Percentiles rank a stretch among this genome's conserved stretches.
These are phyloP conservation scores for Raja brachyura DNA, from an alignment of 2,113 vertebrate genomes.

Conservation along the genomic window DNA sequence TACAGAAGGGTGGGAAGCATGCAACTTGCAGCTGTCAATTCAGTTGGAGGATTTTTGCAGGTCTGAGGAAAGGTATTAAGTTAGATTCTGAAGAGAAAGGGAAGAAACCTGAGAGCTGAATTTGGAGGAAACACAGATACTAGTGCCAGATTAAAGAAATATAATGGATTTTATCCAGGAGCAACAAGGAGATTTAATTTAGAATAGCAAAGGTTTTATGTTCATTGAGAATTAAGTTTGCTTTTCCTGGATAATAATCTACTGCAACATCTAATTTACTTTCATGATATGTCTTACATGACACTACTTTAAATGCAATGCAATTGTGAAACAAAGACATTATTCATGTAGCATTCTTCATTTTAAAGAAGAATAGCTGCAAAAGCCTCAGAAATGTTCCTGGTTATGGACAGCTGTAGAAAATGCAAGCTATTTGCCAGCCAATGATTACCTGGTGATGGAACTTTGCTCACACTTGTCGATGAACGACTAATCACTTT, in stretches of 20 bases:
- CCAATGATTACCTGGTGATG: conserved; percentile 54
- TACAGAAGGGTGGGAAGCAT: not conserved
- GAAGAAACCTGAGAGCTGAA: not conserved
- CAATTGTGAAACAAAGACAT: not conserved
- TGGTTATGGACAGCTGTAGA: not conserved
- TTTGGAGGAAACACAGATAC: too few relatives aligned
- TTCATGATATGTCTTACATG: not conserved
- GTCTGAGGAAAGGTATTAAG: not conserved
- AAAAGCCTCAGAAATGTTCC: not conserved
- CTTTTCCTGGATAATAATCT: not conserved
- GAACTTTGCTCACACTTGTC: conserved; percentile 47
- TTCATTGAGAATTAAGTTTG: too few relatives aligned
- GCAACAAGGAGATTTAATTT: not conserved
- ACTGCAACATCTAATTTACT: not conserved
- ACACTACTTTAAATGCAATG: not conserved
- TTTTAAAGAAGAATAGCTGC: not conserved
- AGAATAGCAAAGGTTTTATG: too few relatives aligned
- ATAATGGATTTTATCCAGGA: not conserved
- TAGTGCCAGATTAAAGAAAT: not conserved
- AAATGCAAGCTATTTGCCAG: not conserved
- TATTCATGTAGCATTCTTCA: not conserved
- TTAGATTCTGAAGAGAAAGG: not conserved
- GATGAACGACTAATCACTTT: conserved; percentile 54
- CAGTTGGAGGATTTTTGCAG: not conserved
- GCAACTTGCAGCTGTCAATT: not conserved